Evolutionary conservation across 92 coral and sea anemone genomes (phyloP), one percentile per base, ranked within the genome.

Genomic region (Virgularia gustaviana): DNA sequence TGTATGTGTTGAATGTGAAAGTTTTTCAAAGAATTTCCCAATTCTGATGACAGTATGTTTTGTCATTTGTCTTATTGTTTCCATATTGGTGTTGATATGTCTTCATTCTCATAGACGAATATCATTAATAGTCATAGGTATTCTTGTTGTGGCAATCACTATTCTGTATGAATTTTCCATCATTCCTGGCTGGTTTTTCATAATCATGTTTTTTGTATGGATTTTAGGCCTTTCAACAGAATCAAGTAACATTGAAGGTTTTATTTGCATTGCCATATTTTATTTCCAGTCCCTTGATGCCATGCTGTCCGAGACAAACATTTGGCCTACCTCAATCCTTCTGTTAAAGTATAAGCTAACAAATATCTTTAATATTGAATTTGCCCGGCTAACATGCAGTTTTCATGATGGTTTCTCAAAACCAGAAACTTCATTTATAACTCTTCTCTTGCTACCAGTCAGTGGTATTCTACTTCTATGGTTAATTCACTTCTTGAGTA

Each of bases 281-380:
- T 86, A 82, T 72, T 76, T 88, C 22, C 95, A 88, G 44, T 78
- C 80, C 16, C 78, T 86, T 11, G 90, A 88, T 62, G 90, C 88
- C 24, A 51, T 88, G 76, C 38, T 88, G 20, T 82, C 95, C 34
- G 81, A 79, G 54, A 73, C 49, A 2, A 76, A 77, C 27, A 44
- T 79, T 52, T 88, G 95, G 90, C 95, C 95, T 16, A 15, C 36
- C 7, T 22, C 49, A 15, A 63, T 89, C 31, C 61, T 74, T 28
- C 47, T 73, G 47, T 57, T 82, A 27, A 90, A 87, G 43, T 79
- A 79, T 62, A 84, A 78, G 37, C 30, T 90, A 41, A 76, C 84
- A 45, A 87, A 80, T 47, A 87, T 87, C 56, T 55, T 84, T 31
- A 90, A 87, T 56, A 51, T 90, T 30, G 89, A 77, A 22, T 78